Evolutionary conservation across 2,888 invertebrate genomes (phyloP).

Genomic region (Ischnus inquisitorius): DNA sequence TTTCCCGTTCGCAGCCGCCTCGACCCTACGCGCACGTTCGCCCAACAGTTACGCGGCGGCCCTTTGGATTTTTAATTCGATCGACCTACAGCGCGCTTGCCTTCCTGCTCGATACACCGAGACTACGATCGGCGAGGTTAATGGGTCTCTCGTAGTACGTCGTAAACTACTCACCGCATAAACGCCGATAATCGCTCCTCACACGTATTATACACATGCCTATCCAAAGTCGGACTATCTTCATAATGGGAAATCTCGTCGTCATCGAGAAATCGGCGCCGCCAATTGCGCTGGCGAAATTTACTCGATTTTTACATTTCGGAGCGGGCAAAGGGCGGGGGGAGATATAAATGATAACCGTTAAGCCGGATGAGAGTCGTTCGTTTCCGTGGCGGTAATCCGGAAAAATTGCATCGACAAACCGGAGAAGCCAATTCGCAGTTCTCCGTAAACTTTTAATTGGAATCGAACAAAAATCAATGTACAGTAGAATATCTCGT

Average conservation of each 20-base stretch:
- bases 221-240: too few relatives aligned
- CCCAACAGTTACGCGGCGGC: slow-evolving; percentile 34
- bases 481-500: slow-evolving; percentile 49
- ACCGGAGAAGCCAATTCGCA: slow-evolving; percentile 47
- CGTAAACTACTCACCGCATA: slow-evolving; percentile 6
- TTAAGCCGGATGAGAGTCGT: slow-evolving; percentile 64
- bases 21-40: slow-evolving; percentile 26
- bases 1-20: slow-evolving; percentile 7
- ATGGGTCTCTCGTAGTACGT: slow-evolving; percentile 44
- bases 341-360: slow-evolving; percentile 50
- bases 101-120: slow-evolving; percentile 32
- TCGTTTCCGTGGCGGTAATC: slow-evolving; percentile 63
- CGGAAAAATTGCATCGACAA: slow-evolving; percentile 64
- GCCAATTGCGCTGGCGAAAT: slow-evolving; percentile 14
- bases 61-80: slow-evolving; percentile 53
- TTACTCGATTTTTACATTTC: slow-evolving; percentile 33
- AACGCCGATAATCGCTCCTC: slow-evolving; percentile 21
- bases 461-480: slow-evolving; percentile 66
- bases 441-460: slow-evolving; percentile 62
- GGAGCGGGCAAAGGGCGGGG: neutral
- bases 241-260: neutral
- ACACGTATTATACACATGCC: neutral
- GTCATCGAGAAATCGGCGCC: slow-evolving; percentile 19
- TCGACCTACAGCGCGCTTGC: slow-evolving; percentile 32
- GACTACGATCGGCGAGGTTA: slow-evolving; percentile 23